Conservation (phyloP, 2,113 vertebrate species). For the Procavia capensis region DNA sequence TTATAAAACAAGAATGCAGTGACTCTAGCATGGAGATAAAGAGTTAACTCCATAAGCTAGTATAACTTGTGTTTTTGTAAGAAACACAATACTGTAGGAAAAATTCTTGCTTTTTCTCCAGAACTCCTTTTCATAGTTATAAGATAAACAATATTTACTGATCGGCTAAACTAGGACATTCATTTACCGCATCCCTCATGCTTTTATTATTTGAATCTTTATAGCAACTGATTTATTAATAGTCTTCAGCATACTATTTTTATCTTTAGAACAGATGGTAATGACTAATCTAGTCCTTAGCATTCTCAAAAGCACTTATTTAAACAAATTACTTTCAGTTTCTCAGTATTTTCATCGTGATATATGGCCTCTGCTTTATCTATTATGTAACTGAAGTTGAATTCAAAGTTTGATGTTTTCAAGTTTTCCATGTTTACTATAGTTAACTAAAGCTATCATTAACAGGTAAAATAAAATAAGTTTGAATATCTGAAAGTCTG, state of each 20-base stretch:
- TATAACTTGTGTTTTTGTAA: neutral
- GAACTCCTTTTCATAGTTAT: neutral
- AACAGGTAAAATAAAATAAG: neutral
- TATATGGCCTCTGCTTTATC: neutral
- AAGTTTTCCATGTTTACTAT: neutral
- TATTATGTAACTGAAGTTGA: neutral
- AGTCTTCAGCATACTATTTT: neutral
- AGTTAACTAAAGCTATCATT: neutral
- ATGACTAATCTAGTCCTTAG: neutral
- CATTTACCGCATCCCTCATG: neutral
- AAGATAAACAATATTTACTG: neutral
- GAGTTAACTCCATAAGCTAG: neutral
- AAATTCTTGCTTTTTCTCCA: neutral
- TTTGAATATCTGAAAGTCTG: neutral
- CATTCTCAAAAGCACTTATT: neutral
- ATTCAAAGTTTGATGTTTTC: neutral
- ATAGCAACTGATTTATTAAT: neutral
- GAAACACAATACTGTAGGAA: neutral
- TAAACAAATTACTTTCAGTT: neutral
- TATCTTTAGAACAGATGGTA: neutral
- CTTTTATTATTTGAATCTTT: neutral
- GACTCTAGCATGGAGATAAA: neutral
- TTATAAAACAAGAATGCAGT: constrained; percentile 1
- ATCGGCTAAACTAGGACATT: neutral
- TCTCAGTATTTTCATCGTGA: neutral